A percentile compares a stretch with the other conserved stretches of the same genome.
These are phyloP conservation scores for Bucorvus abyssinicus DNA, from an alignment of 2,797 vertebrate genomes.

Conservation along the genomic window DNA sequence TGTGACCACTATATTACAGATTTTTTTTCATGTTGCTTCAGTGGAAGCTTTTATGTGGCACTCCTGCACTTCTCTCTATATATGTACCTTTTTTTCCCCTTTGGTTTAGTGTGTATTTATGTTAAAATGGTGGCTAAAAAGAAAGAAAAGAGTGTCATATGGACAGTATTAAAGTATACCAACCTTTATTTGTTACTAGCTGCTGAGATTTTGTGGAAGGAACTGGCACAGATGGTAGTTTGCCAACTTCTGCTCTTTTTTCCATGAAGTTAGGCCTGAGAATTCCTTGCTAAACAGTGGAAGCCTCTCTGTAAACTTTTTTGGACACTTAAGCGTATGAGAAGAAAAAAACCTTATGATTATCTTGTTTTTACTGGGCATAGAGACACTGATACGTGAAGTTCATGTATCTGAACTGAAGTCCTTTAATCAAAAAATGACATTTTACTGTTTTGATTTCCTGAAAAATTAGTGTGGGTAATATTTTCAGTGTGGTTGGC, in stretches of 20 bases:
- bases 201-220: neutral
- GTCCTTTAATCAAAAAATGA: neutral
- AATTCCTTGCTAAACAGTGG: neutral
- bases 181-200: neutral
- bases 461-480: neutral
- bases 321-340: neutral
- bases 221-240: neutral
- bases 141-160: neutral
- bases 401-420: neutral
- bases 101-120: neutral
- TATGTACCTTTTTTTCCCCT: fast-evolving
- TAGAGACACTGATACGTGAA: neutral
- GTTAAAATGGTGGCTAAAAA: neutral
- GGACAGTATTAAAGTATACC: neutral
- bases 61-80: neutral
- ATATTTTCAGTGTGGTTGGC: neutral
- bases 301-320: neutral
- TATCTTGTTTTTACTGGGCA: neutral
- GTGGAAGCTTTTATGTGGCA: neutral
- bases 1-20: neutral
- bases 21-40: neutral
- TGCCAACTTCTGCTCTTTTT: neutral
- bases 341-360: neutral
- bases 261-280: neutral
- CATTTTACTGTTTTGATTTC: neutral